Evolutionary conservation across 1,140 invertebrate species (phyloP), one percentile per base, ranked within the genome.

Genomic region (Drosophila burlai): DNA sequence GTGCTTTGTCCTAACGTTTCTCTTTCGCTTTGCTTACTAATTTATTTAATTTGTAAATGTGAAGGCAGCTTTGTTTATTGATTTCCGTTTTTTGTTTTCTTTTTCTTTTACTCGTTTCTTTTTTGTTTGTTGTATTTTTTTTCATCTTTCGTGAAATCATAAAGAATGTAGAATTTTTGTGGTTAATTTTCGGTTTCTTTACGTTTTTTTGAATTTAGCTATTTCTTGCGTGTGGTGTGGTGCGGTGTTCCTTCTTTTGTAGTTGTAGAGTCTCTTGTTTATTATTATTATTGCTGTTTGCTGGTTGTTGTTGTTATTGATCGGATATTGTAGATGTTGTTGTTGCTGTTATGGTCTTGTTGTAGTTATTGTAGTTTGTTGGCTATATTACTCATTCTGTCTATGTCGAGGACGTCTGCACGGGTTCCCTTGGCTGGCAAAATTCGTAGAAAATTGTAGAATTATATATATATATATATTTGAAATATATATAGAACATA

Each of bases 61-160:
- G 91, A 92, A 92, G 91, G 91, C 91, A 92, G 91, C 91, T 92
- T 92, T 92, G 91, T 92, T 92, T 92, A 91, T 92, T 92, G 86
- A 92, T 92, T 92, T 92, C 83, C 90, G 90, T 92, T 92, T 84
- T 84, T 71, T 83, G 38, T 66, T 66, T 62, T 31, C 18, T 50
- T 86, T 86, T 83, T 65, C 47, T 38, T 86, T 85, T 83, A 71
- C 69, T 77, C 85, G 72, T 80, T 83, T 85, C 73, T 83, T 67
- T 89, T 15, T 55, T 38, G 52, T 83, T 87, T 83, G 82, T 84
- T 86, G 68, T 80, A 87, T 79, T 72, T 52, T 72, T 26, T 75
- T 81, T 81, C 18, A 46, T 79, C 69, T 68, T 84, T 62, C 77
- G 76, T 81, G 49, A 91, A 81, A 81, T 62, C 31, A 67, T 73